These are phyloP conservation scores for Brenthis hecate DNA, from an alignment of 2,888 invertebrate species.

Conservation along the genomic window DNA sequence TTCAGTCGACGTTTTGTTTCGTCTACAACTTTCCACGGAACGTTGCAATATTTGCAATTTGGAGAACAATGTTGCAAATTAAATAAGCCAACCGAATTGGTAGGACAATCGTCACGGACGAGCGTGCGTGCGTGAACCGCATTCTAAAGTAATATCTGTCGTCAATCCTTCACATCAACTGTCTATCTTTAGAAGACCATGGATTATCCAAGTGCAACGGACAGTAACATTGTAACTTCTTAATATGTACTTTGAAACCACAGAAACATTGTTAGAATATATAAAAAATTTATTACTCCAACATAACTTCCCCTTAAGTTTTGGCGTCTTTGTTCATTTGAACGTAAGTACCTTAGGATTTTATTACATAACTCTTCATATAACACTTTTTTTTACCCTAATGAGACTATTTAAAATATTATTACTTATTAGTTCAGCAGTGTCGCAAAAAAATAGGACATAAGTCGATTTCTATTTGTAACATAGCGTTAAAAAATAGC, in stretches of 20 bases:
- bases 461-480: no score
- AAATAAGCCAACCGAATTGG: conserved; percentile 59
- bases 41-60: conserved; percentile 49
- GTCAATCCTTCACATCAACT: conserved; percentile 44
- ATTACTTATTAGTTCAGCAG: no score
- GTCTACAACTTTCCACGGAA: conserved; percentile 57
- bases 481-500: no score
- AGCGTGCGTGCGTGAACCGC: conserved; percentile 55
- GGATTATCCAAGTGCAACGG: conserved; percentile 54
- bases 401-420: not conserved
- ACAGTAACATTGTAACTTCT: conserved; percentile 40
- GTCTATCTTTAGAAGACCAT: conserved; percentile 50
- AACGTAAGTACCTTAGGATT: not conserved
- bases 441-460: no score
- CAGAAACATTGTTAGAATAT: conserved; percentile 23
- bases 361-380: not conserved
- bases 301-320: not conserved
- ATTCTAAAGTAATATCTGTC: conserved; percentile 47
- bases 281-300: conserved; percentile 7
- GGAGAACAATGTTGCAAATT: conserved; percentile 69
- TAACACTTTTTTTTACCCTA: no score
- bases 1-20: conserved; percentile 50
- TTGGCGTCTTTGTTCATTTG: not conserved
- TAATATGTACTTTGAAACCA: conserved; percentile 22
- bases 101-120: conserved; percentile 55